phyloP scores from a whole-genome alignment of 2,888 invertebrate species.

The Hedya salicella region DNA sequence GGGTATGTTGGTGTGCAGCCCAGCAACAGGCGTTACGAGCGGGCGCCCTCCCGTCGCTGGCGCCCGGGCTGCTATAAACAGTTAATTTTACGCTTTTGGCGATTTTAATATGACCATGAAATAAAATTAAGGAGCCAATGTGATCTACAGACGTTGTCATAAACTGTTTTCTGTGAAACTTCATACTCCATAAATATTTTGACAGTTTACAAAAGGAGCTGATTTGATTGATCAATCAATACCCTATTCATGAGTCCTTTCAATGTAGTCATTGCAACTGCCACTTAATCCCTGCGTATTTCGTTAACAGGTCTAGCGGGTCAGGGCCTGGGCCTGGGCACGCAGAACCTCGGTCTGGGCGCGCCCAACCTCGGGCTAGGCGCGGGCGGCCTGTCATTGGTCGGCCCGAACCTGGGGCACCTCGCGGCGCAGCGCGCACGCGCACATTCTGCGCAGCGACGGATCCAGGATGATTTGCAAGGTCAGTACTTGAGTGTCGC shows the following conservation, averaged over 20 bases:
- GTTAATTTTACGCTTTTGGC: too few relatives aligned
- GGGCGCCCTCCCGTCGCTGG: conserved; percentile 56
- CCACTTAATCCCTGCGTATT: background rate
- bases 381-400: conserved; percentile 68
- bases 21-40: conserved; percentile 73
- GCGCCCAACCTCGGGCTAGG: conserved; percentile 55
- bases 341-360: conserved; percentile 51
- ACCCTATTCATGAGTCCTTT: too few relatives aligned
- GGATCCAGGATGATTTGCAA: conserved; percentile 64
- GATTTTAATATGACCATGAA: too few relatives aligned
- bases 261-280: background rate
- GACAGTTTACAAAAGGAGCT: too few relatives aligned
- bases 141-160: too few relatives aligned
- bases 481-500: conserved; percentile 49
- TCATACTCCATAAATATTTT: too few relatives aligned
- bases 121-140: too few relatives aligned
- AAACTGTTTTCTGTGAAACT: too few relatives aligned
- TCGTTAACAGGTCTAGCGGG: conserved; percentile 64
- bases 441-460: conserved; percentile 53
- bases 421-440: conserved; percentile 68
- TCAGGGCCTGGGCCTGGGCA: conserved; percentile 39
- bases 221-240: too few relatives aligned
- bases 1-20: conserved; percentile 59
- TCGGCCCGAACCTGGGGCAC: conserved; percentile 71
- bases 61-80: conserved; percentile 53